Percentiles rank a stretch among this genome's conserved stretches.
phyloP scores from a whole-genome alignment of 2,888 invertebrate genomes.

The Ischnura elegans region DNA sequence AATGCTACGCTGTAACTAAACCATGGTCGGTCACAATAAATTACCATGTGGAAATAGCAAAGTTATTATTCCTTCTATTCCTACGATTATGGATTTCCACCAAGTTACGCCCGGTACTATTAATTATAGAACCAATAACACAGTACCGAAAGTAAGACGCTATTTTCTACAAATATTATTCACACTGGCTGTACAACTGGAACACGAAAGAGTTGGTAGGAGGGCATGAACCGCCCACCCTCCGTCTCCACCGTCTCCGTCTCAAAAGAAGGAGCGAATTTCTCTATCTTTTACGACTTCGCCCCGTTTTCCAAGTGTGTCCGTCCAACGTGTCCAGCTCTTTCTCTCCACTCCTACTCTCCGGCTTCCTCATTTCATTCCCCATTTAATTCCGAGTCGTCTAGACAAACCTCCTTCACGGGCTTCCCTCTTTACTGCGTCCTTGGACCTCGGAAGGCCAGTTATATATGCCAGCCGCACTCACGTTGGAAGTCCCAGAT shows the following conservation, averaged over 20 bases:
- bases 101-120: too few species aligned
- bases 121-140: too few species aligned
- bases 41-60: too few species aligned
- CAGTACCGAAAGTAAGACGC: too few species aligned
- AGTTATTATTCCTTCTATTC: too few species aligned
- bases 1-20: too few species aligned
- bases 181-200: too few species aligned
- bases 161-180: too few species aligned
- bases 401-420: neutral
- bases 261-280: neutral
- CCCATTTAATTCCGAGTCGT: neutral
- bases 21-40: too few species aligned
- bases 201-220: too few species aligned
- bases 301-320: neutral
- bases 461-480: neutral
- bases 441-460: neutral
- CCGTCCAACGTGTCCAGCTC: neutral
- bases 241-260: neutral
- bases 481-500: neutral
- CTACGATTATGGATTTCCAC: too few species aligned
- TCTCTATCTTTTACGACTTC: neutral
- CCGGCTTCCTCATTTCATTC: neutral
- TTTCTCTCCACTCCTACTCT: neutral
- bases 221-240: too few species aligned
- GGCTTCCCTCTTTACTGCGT: neutral